Base-by-base conservation (phyloP, 2,888 invertebrate species). In the Orthonychiurus folsomi region DNA sequence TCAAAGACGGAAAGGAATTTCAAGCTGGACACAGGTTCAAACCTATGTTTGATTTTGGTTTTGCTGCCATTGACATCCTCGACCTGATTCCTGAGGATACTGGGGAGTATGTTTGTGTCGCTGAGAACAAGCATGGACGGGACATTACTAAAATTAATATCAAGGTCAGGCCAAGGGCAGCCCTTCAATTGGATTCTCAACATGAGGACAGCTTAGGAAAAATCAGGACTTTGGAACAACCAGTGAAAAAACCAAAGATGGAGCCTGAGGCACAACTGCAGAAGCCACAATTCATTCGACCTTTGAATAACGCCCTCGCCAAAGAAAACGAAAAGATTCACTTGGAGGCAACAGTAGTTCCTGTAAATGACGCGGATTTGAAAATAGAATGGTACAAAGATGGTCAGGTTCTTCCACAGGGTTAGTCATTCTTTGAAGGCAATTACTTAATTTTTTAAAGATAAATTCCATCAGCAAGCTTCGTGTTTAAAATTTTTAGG, bases 291-390 rank as follows among this genome's bases (percentile, higher is more conserved):
- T 93, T 93, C 73, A 91, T 91, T 60, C 84, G 89, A 73, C 89
- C 92, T 5, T 79, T 95, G 71, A 90, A 89, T 75, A 91, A 88
- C 74, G 81, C 85, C 61, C 89, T 87, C 70, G 83, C 91, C 20
- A 82, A 87, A 15, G 95, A 96, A 80, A 93, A 93, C 24, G 83
- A 84, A 65, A 88, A 88, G 60, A 89, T 92, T 63, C 95, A 95
- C 77, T 80, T 96, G 73, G 95, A 95, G 79, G 93, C 93, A 0
- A 94, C 94, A 3, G 80, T 99, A 37, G 92, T 93, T 0, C 99
- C 99, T 0, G 91, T 96, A 48, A 95, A 96, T 74, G 99, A 99
- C 78, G 94, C 97, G 2, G 93, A 93, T 9, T 96, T 99, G 96
- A 86, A 87, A 71, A 93, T 99, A 12, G 96, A 97, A 80, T 99